These are phyloP conservation scores for Sebastolobus altivelis DNA, from an alignment of 2,797 vertebrate genomes.

Conservation along the genomic window DNA sequence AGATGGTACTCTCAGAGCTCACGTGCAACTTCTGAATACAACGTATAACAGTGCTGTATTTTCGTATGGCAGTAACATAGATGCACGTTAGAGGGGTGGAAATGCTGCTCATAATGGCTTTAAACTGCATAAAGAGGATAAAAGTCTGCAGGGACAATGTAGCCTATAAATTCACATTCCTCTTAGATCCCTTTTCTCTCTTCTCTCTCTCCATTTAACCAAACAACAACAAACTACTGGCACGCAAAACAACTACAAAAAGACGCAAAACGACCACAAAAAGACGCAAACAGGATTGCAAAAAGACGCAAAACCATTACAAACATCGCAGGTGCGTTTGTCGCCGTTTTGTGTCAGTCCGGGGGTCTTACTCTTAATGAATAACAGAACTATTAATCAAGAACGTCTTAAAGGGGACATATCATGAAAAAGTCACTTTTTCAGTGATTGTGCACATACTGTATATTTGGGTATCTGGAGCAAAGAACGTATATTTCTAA, in stretches of 20 bases:
- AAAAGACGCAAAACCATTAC: neutral
- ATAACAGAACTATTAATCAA: neutral
- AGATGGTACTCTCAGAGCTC: conserved; percentile 10
- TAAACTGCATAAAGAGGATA: conserved; percentile 40
- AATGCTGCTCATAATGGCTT: conserved; percentile 40
- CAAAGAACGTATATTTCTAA: rapidly evolving
- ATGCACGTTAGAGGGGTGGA: conserved; percentile 11
- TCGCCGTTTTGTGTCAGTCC: neutral
- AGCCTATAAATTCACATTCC: conserved; percentile 38
- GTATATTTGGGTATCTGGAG: too few species aligned
- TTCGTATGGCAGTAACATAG: neutral
- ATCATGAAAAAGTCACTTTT: too few species aligned
- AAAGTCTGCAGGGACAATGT: conserved; percentile 44
- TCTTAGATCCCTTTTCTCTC: neutral
- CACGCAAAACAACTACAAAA: neutral
- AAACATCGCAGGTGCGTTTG: neutral
- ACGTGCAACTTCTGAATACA: conserved; percentile 7
- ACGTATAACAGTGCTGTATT: neutral
- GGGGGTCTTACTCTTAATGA: neutral
- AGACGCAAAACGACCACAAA: neutral
- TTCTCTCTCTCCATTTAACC: neutral
- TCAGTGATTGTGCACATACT: too few species aligned
- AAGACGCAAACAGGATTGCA: neutral
- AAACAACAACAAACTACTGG: neutral
- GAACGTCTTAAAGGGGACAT: too few species aligned